phyloP scores from a whole-genome alignment of 2,113 vertebrate genomes.

The Tor tambroides region DNA sequence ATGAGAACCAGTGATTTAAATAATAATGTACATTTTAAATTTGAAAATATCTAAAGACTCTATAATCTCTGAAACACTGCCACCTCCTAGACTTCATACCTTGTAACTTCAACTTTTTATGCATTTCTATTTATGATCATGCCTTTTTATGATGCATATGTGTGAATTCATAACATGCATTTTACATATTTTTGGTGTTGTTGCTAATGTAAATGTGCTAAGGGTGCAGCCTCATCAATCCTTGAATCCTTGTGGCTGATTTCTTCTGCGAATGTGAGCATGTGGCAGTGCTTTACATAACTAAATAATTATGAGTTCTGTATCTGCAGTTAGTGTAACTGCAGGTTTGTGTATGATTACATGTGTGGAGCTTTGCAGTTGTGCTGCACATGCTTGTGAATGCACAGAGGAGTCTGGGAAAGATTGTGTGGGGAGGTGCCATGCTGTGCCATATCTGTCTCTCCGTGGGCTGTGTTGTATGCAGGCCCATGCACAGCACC shows the following conservation, averaged over 20 bases:
- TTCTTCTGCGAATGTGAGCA: background rate
- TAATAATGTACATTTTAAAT: background rate
- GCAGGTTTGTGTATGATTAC: background rate
- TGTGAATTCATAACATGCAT: background rate
- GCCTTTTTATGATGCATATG: background rate
- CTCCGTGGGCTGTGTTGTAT: conserved; percentile 63
- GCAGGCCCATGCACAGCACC: conserved; percentile 70
- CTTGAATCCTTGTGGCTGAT: background rate
- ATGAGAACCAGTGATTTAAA: background rate
- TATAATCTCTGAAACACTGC: background rate
- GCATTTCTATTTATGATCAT: background rate
- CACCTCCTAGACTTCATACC: background rate
- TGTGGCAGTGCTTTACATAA: background rate
- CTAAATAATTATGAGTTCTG: background rate
- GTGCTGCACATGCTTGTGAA: background rate
- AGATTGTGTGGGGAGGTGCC: conserved; percentile 51
- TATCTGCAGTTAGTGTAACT: background rate
- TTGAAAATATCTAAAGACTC: background rate
- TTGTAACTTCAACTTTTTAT: background rate
- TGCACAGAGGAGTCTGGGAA: background rate
- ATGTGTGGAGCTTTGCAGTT: background rate
- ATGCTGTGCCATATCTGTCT: conserved; percentile 60
- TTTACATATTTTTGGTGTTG: background rate
- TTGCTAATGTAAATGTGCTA: background rate
- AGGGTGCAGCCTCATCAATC: background rate